These are phyloP conservation scores for Coregonus clupeaformis DNA, from an alignment of 2,113 vertebrate genomes.

Conservation along the genomic window DNA sequence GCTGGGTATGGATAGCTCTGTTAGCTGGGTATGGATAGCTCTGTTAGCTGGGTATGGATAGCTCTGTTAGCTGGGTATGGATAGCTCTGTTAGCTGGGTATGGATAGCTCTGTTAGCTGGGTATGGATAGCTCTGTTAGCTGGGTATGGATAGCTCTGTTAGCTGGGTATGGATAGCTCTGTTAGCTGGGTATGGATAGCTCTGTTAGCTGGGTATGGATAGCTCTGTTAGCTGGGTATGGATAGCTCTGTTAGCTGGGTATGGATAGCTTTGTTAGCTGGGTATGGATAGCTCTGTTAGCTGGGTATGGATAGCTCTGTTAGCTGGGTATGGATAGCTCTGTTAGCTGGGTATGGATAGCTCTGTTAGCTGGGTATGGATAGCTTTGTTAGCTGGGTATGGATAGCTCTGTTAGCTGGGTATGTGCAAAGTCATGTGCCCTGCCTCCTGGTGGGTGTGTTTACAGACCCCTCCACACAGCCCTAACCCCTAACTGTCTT, in stretches of 20 bases:
- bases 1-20: no score
- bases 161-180: no score
- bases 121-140: slow-evolving; percentile 8
- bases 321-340: no score
- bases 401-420: slow-evolving; percentile 17
- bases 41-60: slow-evolving; percentile 21
- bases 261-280: no score
- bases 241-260: slow-evolving; percentile 17
- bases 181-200: no score
- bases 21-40: no score
- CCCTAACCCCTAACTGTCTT: background rate
- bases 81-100: slow-evolving; percentile 17
- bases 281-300: no score
- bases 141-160: no score
- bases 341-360: no score
- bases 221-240: slow-evolving; percentile 17
- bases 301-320: no score
- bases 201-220: slow-evolving; percentile 19
- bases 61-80: slow-evolving; percentile 17
- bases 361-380: slow-evolving; percentile 17
- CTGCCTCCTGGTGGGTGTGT: slow-evolving; percentile 39
- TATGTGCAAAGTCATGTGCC: slow-evolving; percentile 64
- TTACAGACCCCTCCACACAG: slow-evolving; percentile 61
- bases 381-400: no score
- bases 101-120: slow-evolving; percentile 17